A percentile compares a stretch with the other conserved stretches of the same genome.
Evolutionary conservation across 2,113 vertebrate genomes (phyloP).

Genomic region (Tychaedon coryphoeus): DNA sequence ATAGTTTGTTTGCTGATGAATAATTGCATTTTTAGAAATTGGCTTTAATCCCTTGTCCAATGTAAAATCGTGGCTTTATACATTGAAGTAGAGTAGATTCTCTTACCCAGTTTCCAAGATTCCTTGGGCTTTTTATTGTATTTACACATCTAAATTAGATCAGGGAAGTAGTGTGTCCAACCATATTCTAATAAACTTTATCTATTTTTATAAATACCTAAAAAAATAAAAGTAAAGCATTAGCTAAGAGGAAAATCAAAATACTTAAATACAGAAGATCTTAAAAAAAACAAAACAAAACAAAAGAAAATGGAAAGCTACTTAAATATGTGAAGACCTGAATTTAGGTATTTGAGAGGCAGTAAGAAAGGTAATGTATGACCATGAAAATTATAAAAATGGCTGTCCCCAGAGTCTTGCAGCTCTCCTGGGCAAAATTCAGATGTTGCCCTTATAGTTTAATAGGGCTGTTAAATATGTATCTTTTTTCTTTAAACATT

Average conservation of each 20-base stretch:
- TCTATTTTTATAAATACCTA: background rate
- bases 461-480: background rate
- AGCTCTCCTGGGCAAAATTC: background rate
- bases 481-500: background rate
- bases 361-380: background rate
- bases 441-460: background rate
- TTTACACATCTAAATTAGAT: background rate
- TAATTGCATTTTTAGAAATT: background rate
- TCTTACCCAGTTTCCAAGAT: background rate
- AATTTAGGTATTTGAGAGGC: background rate
- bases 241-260: background rate
- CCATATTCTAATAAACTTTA: background rate
- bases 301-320: background rate
- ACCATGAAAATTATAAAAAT: background rate
- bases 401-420: background rate
- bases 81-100: background rate
- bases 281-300: rapidly evolving
- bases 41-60: background rate
- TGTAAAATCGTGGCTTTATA: background rate
- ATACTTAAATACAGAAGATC: background rate
- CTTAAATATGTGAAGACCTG: background rate
- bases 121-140: background rate
- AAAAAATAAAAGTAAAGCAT: background rate
- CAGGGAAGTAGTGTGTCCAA: background rate
- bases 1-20: background rate